Percentiles rank a stretch among this genome's conserved stretches.
phyloP scores from a whole-genome alignment of 2,113 vertebrate genomes.

The Hepsetus odoe region DNA sequence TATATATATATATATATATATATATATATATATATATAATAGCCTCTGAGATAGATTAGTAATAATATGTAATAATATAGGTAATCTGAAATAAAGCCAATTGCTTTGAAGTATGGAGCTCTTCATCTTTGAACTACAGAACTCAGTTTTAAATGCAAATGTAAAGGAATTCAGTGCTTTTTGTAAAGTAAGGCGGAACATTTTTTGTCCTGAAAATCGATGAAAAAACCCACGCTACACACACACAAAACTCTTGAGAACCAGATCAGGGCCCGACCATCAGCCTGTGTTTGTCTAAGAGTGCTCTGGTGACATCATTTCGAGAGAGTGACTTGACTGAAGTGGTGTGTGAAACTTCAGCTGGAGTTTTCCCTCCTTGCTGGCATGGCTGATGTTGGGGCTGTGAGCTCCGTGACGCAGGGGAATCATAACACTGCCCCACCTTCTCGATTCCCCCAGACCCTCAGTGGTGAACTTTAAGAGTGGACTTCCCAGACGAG shows the following conservation, averaged over 20 bases:
- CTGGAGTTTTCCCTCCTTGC: constrained; percentile 41
- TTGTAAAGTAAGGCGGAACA: no score
- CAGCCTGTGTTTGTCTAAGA: neutral
- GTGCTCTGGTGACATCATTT: constrained; percentile 43
- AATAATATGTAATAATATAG: no score
- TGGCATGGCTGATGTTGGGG: constrained; percentile 19
- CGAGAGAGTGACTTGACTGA: constrained; percentile 39
- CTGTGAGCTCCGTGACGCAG: constrained; percentile 43
- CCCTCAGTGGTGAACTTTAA: constrained; percentile 9
- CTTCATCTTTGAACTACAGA: no score
- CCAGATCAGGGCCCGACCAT: neutral
- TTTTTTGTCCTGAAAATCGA: neutral
- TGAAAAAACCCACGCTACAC: constrained; percentile 1
- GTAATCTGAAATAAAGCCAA: no score
- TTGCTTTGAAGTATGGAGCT: no score
- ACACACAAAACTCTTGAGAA: constrained; percentile 18
- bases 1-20: no score
- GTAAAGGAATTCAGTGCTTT: no score
- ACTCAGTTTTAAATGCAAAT: no score
- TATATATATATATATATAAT: no score
- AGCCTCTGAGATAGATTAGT: no score
- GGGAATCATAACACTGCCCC: constrained; percentile 16
- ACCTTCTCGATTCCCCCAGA: neutral
- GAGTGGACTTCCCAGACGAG: neutral
- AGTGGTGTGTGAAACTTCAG: constrained; percentile 44